These are phyloP conservation scores for Xestia xanthographa DNA, from an alignment of 2,888 invertebrate species.

Conservation along the genomic window DNA sequence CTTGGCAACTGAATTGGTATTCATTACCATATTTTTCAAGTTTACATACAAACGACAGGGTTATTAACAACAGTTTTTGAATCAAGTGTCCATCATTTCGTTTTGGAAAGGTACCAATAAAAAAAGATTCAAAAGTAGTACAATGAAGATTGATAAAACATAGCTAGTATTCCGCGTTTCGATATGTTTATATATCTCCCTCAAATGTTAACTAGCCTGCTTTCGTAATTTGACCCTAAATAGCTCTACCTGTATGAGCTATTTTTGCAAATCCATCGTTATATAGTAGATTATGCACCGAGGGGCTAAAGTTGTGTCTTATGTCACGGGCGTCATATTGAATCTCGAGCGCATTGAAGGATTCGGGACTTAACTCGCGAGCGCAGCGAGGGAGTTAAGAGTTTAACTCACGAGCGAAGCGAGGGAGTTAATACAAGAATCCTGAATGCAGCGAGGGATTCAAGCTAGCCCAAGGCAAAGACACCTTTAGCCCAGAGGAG, in stretches of 20 bases:
- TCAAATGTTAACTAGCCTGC: not conserved
- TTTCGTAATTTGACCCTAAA: not conserved
- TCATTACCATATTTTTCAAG: constrained; percentile 49
- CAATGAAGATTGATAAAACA: not conserved
- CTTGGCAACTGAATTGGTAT: constrained; percentile 31
- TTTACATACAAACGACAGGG: constrained; percentile 24
- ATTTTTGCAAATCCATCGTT: not conserved
- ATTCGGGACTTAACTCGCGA: too few species aligned
- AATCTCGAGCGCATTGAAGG: too few species aligned
- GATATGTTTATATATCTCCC: not conserved
- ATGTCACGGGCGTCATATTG: too few species aligned
- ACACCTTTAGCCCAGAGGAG: too few species aligned
- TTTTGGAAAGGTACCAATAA: not conserved
- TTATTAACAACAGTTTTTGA: constrained; percentile 25
- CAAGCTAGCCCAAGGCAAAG: too few species aligned
- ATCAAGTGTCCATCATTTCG: not conserved
- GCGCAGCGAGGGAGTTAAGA: too few species aligned
- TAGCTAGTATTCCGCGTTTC: not conserved
- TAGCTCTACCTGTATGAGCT: not conserved
- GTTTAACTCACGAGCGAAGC: too few species aligned
- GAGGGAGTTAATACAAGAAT: too few species aligned
- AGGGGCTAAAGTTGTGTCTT: too few species aligned
- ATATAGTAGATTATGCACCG: too few species aligned
- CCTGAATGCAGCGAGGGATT: too few species aligned
- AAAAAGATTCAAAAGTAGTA: not conserved